phyloP scores from a whole-genome alignment of 2,888 invertebrate genomes.

The Parelbella ahira region DNA sequence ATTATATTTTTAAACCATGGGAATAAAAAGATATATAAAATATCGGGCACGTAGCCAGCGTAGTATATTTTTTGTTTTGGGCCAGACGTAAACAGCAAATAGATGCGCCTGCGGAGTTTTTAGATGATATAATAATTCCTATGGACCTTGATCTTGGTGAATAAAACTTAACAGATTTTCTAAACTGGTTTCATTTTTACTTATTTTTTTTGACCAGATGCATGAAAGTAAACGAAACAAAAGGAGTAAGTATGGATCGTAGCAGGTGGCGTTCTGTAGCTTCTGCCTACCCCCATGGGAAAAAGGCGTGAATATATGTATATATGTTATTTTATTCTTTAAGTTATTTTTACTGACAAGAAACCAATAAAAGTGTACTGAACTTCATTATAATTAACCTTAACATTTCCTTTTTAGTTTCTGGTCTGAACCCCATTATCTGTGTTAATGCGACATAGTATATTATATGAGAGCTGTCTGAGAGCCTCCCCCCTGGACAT shows the following conservation, averaged over 20 bases:
- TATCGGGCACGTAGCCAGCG: constrained; percentile 6
- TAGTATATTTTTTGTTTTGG: constrained; percentile 30
- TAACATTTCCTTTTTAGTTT: constrained; percentile 1
- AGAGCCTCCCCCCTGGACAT: too few relatives aligned
- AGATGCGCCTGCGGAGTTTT: constrained; percentile 18
- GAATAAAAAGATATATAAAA: too few relatives aligned
- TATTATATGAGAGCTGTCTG: too few relatives aligned
- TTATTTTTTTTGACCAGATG: too few relatives aligned
- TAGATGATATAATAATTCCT: constrained; percentile 18
- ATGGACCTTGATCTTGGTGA: not conserved
- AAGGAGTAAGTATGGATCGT: too few relatives aligned
- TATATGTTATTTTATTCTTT: too few relatives aligned
- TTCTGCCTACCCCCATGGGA: too few relatives aligned
- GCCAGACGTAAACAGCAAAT: constrained; percentile 22
- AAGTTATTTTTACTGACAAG: constrained; percentile 1
- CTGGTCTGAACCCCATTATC: constrained; percentile 1
- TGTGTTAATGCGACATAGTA: constrained; percentile 2
- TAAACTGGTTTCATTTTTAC: not conserved
- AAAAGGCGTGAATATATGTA: too few relatives aligned
- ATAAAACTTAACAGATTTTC: constrained; percentile 1
- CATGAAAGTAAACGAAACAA: too few relatives aligned
- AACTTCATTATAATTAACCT: constrained; percentile 2
- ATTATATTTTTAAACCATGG: too few relatives aligned
- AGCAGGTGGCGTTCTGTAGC: too few relatives aligned
- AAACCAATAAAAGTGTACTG: constrained; percentile 1